A percentile compares a stretch with the other conserved stretches of the same genome.
Conservation (phyloP, 2,888 invertebrate genomes). For the Lymantria dispar region DNA sequence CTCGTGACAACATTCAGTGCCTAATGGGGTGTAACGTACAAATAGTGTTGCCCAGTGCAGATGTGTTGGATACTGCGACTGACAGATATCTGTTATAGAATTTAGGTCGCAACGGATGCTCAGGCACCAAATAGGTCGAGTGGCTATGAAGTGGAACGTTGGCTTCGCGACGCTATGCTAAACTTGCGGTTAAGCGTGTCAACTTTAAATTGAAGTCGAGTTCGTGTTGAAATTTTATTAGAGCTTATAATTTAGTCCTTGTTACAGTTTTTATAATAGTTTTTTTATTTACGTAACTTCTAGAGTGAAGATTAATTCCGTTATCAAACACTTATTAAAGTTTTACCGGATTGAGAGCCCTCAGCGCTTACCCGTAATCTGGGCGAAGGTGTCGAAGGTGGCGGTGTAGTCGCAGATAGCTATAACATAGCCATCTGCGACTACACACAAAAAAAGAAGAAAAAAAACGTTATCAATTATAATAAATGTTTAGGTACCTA, state of each 20-base stretch:
- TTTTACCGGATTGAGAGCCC: too few species aligned
- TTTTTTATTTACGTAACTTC: too few species aligned
- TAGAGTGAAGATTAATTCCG: too few species aligned
- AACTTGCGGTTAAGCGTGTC: slow-evolving; percentile 28
- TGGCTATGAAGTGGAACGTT: slow-evolving; percentile 31
- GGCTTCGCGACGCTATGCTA: slow-evolving; percentile 26
- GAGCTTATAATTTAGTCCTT: background rate
- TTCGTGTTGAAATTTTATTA: slow-evolving; percentile 19
- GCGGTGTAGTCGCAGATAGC: too few species aligned
- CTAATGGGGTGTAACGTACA: slow-evolving; percentile 49
- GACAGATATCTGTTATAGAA: slow-evolving; percentile 49
- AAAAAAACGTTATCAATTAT: too few species aligned
- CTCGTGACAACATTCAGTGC: slow-evolving; percentile 22
- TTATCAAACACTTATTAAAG: too few species aligned
- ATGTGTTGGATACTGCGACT: slow-evolving; percentile 41
- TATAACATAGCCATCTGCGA: too few species aligned
- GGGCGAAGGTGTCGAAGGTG: too few species aligned
- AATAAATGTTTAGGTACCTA: too few species aligned
- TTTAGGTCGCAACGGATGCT: slow-evolving; percentile 54
- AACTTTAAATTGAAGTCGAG: slow-evolving; percentile 21
- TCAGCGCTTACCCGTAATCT: too few species aligned
- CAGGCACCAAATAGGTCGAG: slow-evolving; percentile 42
- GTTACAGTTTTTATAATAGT: too few species aligned
- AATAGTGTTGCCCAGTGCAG: slow-evolving; percentile 48
- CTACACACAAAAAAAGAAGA: too few species aligned